Conservation (phyloP, 1,140 invertebrate species). For the Plodia interpunctella region DNA sequence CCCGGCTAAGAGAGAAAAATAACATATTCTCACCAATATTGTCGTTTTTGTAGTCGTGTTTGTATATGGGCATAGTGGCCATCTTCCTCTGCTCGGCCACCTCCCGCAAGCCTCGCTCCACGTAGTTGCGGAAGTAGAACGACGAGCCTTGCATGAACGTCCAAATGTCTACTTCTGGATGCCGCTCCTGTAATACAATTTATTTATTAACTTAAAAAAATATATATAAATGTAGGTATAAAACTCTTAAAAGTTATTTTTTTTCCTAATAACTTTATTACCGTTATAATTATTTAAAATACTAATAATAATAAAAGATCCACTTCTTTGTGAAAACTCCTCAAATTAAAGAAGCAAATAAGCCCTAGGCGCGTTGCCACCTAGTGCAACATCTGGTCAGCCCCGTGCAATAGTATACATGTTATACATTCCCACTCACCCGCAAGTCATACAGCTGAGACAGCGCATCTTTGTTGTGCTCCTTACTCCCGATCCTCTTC, state of each 20-base stretch:
- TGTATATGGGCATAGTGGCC: constrained; percentile 50
- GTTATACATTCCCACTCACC: constrained; percentile 39
- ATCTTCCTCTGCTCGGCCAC: constrained; percentile 82
- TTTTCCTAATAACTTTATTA: no score
- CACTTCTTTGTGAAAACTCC: no score
- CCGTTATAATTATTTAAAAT: no score
- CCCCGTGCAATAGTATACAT: no score
- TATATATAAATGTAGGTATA: no score
- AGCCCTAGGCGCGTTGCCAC: not conserved
- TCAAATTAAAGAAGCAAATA: no score
- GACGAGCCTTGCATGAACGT: constrained; percentile 93
- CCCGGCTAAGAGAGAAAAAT: no score
- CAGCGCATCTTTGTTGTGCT: constrained; percentile 92
- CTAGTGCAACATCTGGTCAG: not conserved
- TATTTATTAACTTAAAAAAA: no score
- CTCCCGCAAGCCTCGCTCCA: constrained; percentile 89
- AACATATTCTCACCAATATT: constrained; percentile 51
- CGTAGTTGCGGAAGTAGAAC: constrained; percentile 94
- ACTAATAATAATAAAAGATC: no score
- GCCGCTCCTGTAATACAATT: constrained; percentile 85
- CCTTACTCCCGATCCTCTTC: constrained; percentile 93
- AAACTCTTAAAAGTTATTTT: no score
- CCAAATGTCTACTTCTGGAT: constrained; percentile 94
- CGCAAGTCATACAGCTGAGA: constrained; percentile 91
- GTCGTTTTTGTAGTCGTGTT: constrained; percentile 53